Base-by-base conservation (phyloP, 2,113 vertebrate genomes). In the Probosciger aterrimus region DNA sequence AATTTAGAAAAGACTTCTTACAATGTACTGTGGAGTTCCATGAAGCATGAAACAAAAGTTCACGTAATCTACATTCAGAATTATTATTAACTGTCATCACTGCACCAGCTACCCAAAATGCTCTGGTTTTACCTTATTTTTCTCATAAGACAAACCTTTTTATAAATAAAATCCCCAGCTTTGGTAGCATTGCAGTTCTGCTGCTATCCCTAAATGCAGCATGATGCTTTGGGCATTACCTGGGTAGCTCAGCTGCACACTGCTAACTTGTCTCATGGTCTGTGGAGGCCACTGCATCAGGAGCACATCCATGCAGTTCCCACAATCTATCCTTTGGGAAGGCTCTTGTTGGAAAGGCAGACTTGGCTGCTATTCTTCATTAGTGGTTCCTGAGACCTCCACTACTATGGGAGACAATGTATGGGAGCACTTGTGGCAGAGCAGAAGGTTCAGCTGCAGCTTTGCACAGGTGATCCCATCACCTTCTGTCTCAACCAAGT, bases 331-430 rank as follows among this genome's bases (percentile, higher is more conserved):
- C 31, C 4, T 80, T 93, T 69, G n/a, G 44, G 33, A 68, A 85
- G 31, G 22, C 12, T 82, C 11, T 73, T 2, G 13, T 9, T 83
- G 49, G 53, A 83, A 68, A 80, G 31, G 15, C 25, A 88, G 59
- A 18, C 33, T n/a, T 81, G 4, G 14, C 43, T 84, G 55, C 33
- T 57, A 9, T 79, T 47, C 10, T 73, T 85, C 0, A 1, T 71
- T 55, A 35, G 20, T 59, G 10, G 14, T 27, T 90, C 31, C 71
- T 41, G 55, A 79, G 41, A 73, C 15, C 11, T 86, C n/a, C 60
- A 7, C 44, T 47, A 0, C 27, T 1, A 0, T 4, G 27, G 35
- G 43, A 83, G 19, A 57, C 4, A 27, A 35, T 0, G 2, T 41
- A 35, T 18, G 19, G 69, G 11, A 91, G 20, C 1, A 1, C 24